Base-by-base conservation (phyloP, 2,797 vertebrate species). In the Argentina silus region DNA sequence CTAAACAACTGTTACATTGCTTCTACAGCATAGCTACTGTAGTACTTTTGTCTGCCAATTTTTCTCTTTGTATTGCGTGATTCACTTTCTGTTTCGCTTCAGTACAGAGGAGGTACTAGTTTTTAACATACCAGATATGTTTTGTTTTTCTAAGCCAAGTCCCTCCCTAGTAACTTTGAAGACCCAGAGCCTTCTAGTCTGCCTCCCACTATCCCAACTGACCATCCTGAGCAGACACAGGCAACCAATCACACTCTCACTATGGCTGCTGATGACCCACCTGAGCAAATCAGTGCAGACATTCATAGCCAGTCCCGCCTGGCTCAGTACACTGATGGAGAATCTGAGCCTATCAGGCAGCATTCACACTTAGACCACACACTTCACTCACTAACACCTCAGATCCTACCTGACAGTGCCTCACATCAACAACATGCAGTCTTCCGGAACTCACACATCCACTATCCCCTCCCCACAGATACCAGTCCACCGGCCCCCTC, bases 401-500 rank as follows among this genome's bases (percentile, higher is more conserved):
- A 59, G 15, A 12, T 19, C 47, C 10, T 12, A 21, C 14, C 27
- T 64, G n/a, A 44, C 11, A 8, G 43, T 42, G 44, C 42, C n/a
- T 9, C 63, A 47, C 7, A 62, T 64, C 12, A 43, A 44, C 53
- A 64, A 73, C 47, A 55, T 23, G 14, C 14, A 45, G 59, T 72
- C 8, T 64, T 42, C 4, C 14, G 12, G 17, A 23, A 43, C 55
- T 60, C 4, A 43, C 21, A 12, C 47, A 42, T 51, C 62, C 2
- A n/a, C 44, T 78, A 15, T 17, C 50, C 59, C 19, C 59, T 10
- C 70, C 4, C 0, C 17, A 19, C 27, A 78, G 76, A 79, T 7
- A 3, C 17, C 45, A 14, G 15, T 59, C 21, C 8, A 2, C 3
- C 27, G 17, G 6, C 2, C 67, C 23, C 64, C 7, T 61, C 19